phyloP scores from a whole-genome alignment of 2,113 vertebrate genomes.

The Speoplatyrhinus poulsoni region DNA sequence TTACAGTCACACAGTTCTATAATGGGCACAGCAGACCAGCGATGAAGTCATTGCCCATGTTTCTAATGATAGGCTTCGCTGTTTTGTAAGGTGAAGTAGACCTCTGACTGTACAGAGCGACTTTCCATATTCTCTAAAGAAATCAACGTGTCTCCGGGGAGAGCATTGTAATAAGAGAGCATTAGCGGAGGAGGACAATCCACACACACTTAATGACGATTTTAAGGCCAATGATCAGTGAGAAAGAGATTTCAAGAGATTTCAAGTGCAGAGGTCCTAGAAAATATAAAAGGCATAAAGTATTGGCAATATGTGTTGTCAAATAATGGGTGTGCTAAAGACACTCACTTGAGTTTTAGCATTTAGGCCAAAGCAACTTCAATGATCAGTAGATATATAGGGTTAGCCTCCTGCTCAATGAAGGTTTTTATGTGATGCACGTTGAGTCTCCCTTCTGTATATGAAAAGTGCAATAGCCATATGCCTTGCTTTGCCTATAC shows the following conservation, averaged over 20 bases:
- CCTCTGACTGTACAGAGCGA: conserved; percentile 38
- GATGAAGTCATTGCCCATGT: conserved; percentile 52
- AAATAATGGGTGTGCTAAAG: neutral
- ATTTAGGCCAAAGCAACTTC: too few species aligned
- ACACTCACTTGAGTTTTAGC: too few species aligned
- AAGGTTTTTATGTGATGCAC: too few species aligned
- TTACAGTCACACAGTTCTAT: conserved; percentile 45
- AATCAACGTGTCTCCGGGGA: conserved; percentile 29
- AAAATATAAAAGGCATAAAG: neutral
- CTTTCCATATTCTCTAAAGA: conserved; percentile 25
- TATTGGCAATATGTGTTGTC: neutral
- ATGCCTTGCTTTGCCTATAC: too few species aligned
- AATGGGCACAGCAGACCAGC: conserved; percentile 44
- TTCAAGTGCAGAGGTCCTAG: too few species aligned
- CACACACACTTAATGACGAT: conserved; percentile 37
- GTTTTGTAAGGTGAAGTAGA: conserved; percentile 43
- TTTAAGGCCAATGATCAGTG: neutral
- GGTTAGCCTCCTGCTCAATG: too few species aligned
- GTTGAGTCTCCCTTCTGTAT: too few species aligned
- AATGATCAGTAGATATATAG: too few species aligned
- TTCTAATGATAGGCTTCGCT: conserved; percentile 55
- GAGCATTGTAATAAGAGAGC: conserved; percentile 20
- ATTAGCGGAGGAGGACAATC: conserved; percentile 31
- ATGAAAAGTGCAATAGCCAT: too few species aligned
- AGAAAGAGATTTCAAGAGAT: neutral